Evolutionary conservation across 2,888 invertebrate species (phyloP), one percentile per base, ranked within the genome.

Genomic region (Platycheirus rosarum): DNA sequence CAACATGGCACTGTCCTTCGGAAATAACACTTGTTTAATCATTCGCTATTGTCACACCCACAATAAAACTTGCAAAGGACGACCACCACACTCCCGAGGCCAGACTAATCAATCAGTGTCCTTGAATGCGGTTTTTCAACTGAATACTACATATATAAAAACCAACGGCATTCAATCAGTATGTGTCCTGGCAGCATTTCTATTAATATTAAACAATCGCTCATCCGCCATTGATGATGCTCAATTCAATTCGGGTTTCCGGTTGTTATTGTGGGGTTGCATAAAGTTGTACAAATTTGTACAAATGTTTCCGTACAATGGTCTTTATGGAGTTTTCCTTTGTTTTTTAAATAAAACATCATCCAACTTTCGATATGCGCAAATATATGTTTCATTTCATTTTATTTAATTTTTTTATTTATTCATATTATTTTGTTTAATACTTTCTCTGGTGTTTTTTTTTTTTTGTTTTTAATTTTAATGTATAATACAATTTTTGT

Each of bases 401-500:
- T 49, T 18, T 53, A 68, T 69, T 49, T 20, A 18, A 32, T 44
- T 63, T 18, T 48, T 26, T 37, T 62, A 62, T 60, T 49, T 71
- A 32, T 57, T 70, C 46, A 60, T 62, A 57, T 40, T 40, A 69
- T 75, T 13, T 74, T 2, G 32, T 48, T 63, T 37, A 63, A 63
- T 63, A 63, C 48, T 48, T 63, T 48, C 32, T 63, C 29, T 48
- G 46, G 35, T 7, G 62, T 40, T 49, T 42, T 37, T 60, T 40
- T 8, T 2, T 57, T 65, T 66, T 40, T 26, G 16, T 35, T 32
- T n/a, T n/a, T n/a, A n/a, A 32, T 55, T 57, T 74, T 23, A 76
- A 66, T 82, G n/a, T 80, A 82, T 82, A 82, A 82, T 82, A 82
- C 82, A 82, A 73, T 51, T 62, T 37, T 46, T 1, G 11, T 57